Evolutionary conservation across 2,888 invertebrate genomes (phyloP), one percentile per base, ranked within the genome.

Genomic region (Apeira syringaria): DNA sequence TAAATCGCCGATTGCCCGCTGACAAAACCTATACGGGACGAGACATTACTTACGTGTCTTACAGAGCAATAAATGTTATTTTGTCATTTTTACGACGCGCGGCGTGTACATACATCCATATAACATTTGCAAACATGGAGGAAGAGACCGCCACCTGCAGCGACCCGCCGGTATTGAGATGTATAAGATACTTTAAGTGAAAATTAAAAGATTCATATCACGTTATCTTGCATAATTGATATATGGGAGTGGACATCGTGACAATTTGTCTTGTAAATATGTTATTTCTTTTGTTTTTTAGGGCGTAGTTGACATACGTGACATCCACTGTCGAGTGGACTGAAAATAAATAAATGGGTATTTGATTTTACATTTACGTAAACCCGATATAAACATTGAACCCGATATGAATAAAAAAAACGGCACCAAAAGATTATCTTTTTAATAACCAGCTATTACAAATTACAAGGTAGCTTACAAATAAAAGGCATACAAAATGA

Each of bases 1-100:
- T 87, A 87, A 85, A 85, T 85, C 68, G 71, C 67, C 65, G 80
- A 83, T 84, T 80, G 75, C 84, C 80, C 69, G 81, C 83, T 82
- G 83, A 86, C 83, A 81, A 80, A 80, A 78, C 64, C 75, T 72
- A 77, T 78, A 78, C 68, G 64, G 70, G 77, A 77, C 75, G 76
- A 66, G 65, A 66, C 78, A 82, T 85, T 80, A 81, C 71, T 80
- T 80, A 80, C 77, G 72, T 58, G 78, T 78, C 74, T 63, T 67
- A 72, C 72, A 68, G 59, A 59, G 72, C 69, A 70, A 81, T 82
- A 81, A 84, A 83, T 78, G 79, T 77, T 66, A 74, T 66, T 75
- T 78, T 81, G 76, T 80, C 76, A 80, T 81, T 80, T 85, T 83
- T 80, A 84, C 78, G 81, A 79, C 65, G 58, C 55, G 64, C 68